Evolutionary conservation across 2,797 vertebrate species (phyloP), one percentile per base, ranked within the genome.

Genomic region (Cichlasoma orientale): DNA sequence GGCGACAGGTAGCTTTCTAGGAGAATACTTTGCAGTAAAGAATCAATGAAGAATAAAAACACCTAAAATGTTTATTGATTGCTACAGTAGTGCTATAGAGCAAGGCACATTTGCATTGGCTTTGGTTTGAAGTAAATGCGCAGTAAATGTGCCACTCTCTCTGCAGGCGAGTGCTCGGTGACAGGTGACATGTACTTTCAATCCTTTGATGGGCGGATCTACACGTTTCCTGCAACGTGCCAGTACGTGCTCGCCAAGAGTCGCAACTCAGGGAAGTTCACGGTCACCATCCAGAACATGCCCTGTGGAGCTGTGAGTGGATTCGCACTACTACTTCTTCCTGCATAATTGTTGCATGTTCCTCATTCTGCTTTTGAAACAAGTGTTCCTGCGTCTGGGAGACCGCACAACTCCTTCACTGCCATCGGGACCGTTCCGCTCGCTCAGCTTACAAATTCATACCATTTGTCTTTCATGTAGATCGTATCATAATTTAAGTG

Each of bases 231-330:
- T 16, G 98, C 98, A 55, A 92, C 95, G 0, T 99, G 98, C 77
- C 98, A 99, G 47, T 99, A 99, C 5, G 97, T 99, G 78, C 93
- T 99, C 75, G 96, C 97, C 41, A 99, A 98, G 90, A 99, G 98
- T 82, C 96, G 84, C 54, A 95, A 75, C 1, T 97, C 97, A 0
- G 97, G 96, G 41, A 93, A 79, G 29, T 99, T 99, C 89, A 97
- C 96, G 0, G 84, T 99, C 90, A 97, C 96, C 44, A 63, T 99
- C 89, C 98, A 98, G 92, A 99, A 98, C 1, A 88, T 96, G 52
- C 97, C 96, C 0, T 99, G 98, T 93, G 98, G 98, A 86, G 93
- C 95, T 77, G 98, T 99, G 93, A 98, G 96, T 94, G 8, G 14
- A 29, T 53, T 13, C 74, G 7, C n/a, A n/a, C n/a, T 11, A 11